Percentiles rank a stretch among this genome's conserved stretches.
Conservation (phyloP, 64 coral and sea anemone species). For the Hydrozoanthus tunicans region DNA sequence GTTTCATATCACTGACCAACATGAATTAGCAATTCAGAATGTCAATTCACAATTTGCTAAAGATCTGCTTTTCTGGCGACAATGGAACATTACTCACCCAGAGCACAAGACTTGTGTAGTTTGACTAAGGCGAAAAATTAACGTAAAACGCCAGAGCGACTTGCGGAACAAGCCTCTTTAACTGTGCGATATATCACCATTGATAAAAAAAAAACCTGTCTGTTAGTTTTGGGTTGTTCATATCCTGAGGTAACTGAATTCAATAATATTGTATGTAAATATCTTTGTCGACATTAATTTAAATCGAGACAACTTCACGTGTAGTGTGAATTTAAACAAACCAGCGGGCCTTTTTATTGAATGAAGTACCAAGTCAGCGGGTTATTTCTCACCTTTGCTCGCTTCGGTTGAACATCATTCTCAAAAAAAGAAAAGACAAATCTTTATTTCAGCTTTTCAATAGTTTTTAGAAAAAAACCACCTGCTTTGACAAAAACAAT, state of each 20-base stretch:
- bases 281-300: background rate
- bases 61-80: too few species aligned
- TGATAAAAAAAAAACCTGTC: background rate
- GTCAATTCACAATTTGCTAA: too few species aligned
- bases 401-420: background rate
- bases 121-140: too few species aligned
- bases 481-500: background rate
- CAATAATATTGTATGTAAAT: background rate
- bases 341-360: background rate
- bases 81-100: too few species aligned
- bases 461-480: background rate
- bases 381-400: background rate
- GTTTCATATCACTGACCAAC: too few species aligned
- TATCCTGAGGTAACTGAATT: constrained; percentile 31
- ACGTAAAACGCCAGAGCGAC: too few species aligned
- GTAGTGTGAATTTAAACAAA: background rate
- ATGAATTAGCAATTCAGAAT: too few species aligned
- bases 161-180: too few species aligned
- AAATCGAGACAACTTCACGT: background rate
- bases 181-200: background rate
- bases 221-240: background rate
- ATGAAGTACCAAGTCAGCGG: background rate
- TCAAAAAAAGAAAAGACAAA: background rate
- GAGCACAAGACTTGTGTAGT: too few species aligned
- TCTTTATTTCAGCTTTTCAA: background rate